Conservation (phyloP, 1,140 invertebrate species). For the Fopius arisanus region DNA sequence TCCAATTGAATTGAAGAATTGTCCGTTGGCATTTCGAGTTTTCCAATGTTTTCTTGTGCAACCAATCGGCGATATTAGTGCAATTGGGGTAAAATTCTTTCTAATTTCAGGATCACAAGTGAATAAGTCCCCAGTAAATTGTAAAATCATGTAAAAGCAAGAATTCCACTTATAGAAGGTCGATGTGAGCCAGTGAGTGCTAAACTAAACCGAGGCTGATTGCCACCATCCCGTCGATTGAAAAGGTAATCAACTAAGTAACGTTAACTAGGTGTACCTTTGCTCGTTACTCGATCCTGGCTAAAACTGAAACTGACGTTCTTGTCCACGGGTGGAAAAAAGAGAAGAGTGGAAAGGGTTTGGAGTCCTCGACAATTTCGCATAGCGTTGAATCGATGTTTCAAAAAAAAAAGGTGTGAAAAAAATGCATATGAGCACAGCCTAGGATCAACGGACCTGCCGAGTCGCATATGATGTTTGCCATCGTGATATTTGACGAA, state of each 20-base stretch:
- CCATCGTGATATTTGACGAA: conserved; percentile 22
- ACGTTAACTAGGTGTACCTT: conserved; percentile 53
- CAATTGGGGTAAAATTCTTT: background rate
- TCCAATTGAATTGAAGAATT: too few species aligned
- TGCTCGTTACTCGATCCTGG: conserved; percentile 43
- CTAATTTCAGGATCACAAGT: background rate
- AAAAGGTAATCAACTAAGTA: conserved; percentile 53
- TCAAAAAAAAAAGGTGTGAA: conserved; percentile 1
- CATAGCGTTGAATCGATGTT: conserved; percentile 31
- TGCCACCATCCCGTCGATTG: conserved; percentile 50
- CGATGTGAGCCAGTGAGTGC: conserved; percentile 22
- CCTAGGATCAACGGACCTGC: conserved; percentile 15
- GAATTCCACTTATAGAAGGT: conserved; percentile 28
- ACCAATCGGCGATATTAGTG: too few species aligned
- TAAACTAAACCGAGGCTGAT: conserved; percentile 45
- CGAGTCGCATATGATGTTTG: conserved; percentile 27
- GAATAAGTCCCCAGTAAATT: background rate
- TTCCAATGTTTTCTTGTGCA: too few species aligned
- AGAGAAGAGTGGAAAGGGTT: background rate
- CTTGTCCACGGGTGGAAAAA: conserved; percentile 31
- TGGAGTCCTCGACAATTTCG: conserved; percentile 29
- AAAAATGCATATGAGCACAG: conserved; percentile 17
- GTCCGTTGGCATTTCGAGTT: too few species aligned
- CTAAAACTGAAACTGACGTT: conserved; percentile 43
- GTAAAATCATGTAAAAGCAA: conserved; percentile 13